These are phyloP conservation scores for Drosophila funebris DNA, from an alignment of 1,140 invertebrate genomes.

Conservation along the genomic window DNA sequence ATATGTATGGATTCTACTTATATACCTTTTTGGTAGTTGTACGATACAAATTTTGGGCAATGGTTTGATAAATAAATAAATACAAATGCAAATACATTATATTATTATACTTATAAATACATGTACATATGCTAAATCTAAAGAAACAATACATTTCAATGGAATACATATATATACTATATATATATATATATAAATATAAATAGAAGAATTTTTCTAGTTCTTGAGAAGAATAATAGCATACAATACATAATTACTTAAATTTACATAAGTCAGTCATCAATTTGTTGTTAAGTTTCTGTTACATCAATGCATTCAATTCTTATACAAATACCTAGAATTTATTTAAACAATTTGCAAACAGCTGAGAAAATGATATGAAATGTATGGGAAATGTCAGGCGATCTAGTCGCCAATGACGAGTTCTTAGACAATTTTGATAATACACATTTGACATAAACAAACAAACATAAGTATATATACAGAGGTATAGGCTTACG, in stretches of 20 bases:
- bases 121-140: constrained; percentile 38
- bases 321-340: constrained; percentile 19
- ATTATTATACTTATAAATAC: constrained; percentile 13
- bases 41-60: constrained; percentile 36
- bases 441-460: constrained; percentile 68
- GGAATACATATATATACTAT: no score
- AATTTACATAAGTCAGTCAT: constrained; percentile 1
- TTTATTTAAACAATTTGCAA: constrained; percentile 31
- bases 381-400: background rate
- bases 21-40: constrained; percentile 61
- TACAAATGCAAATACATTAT: constrained; percentile 27
- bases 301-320: no score
- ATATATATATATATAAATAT: background rate
- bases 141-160: constrained; percentile 21
- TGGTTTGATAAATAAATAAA: constrained; percentile 44
- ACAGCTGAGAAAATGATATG: constrained; percentile 21
- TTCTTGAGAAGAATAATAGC: constrained; percentile 45
- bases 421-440: constrained; percentile 63
- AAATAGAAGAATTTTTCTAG: constrained; percentile 30
- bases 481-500: constrained; percentile 52
- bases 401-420: constrained; percentile 23
- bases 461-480: constrained; percentile 49
- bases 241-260: constrained; percentile 19
- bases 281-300: constrained; percentile 25
- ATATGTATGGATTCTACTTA: constrained; percentile 33